Evolutionary conservation across 2,113 vertebrate genomes (phyloP).

Genomic region (Ginglymostoma cirratum): DNA sequence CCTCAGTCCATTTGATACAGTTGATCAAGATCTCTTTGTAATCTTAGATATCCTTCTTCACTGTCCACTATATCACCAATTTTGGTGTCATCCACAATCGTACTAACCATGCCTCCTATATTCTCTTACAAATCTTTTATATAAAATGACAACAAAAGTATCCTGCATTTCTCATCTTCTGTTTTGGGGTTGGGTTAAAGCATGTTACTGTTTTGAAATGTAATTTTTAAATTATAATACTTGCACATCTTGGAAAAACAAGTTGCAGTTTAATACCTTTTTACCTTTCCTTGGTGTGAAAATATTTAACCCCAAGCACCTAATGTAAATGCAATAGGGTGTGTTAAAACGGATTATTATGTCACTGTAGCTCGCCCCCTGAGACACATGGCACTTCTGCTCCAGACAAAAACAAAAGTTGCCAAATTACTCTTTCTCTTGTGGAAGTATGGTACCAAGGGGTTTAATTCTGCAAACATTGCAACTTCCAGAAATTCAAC

Average conservation of each 20-base stretch:
- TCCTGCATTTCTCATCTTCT: not conserved
- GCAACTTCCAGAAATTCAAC: not conserved
- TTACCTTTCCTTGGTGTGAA: not conserved
- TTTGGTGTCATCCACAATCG: too few species aligned
- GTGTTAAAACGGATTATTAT: not conserved
- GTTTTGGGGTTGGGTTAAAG: not conserved
- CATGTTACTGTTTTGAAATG: not conserved
- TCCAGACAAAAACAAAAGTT: not conserved
- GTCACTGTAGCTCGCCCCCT: not conserved
- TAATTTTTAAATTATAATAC: not conserved
- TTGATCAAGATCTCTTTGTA: too few species aligned
- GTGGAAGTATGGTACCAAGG: not conserved
- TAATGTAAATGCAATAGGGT: not conserved
- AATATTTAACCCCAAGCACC: not conserved
- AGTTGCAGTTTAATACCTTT: not conserved
- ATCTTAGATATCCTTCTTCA: too few species aligned
- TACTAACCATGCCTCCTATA: too few species aligned
- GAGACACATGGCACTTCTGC: not conserved
- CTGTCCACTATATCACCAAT: too few species aligned
- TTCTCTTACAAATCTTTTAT: too few species aligned
- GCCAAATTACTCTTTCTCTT: not conserved
- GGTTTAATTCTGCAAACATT: not conserved
- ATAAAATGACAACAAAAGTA: too few species aligned
- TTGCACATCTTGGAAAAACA: not conserved
- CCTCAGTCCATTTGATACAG: too few species aligned